Evolutionary conservation across 2,797 vertebrate genomes (phyloP).

Genomic region (Eremophila alpestris): DNA sequence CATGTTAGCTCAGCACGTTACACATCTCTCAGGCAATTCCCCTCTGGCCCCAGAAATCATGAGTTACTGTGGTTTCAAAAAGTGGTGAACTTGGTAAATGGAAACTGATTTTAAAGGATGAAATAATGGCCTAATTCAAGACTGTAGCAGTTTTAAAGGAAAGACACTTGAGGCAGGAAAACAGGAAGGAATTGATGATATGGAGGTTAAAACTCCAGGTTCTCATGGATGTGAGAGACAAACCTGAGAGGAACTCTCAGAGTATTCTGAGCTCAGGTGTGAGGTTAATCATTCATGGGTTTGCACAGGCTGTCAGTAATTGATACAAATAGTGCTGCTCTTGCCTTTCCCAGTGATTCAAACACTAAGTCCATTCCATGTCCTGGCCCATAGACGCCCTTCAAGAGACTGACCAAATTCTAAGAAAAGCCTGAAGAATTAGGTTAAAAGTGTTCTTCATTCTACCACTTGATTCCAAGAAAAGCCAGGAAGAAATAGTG

Average conservation of each 20-base stretch:
- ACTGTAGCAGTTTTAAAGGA: neutral
- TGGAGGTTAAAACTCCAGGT: constrained; percentile 7
- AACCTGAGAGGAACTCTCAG: neutral
- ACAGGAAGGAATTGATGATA: neutral
- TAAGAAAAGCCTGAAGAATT: neutral
- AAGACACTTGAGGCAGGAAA: neutral
- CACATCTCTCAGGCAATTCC: constrained; percentile 64
- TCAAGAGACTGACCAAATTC: neutral
- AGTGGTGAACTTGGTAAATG: constrained; percentile 58
- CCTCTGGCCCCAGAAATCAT: constrained; percentile 63
- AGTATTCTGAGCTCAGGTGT: neutral
- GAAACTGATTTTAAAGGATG: constrained; percentile 62
- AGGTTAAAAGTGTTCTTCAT: neutral
- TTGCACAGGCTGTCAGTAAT: neutral
- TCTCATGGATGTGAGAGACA: neutral
- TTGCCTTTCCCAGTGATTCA: neutral
- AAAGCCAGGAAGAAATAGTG: neutral
- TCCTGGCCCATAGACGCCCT: neutral
- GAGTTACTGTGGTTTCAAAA: constrained; percentile 58
- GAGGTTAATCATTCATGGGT: neutral
- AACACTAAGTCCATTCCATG: neutral
- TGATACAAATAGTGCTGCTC: neutral
- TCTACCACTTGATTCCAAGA: neutral
- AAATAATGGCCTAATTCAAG: constrained; percentile 59
- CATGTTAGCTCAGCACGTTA: constrained; percentile 54